Evolutionary conservation across 2,888 invertebrate genomes (phyloP).

Genomic region (Leuctra nigra): DNA sequence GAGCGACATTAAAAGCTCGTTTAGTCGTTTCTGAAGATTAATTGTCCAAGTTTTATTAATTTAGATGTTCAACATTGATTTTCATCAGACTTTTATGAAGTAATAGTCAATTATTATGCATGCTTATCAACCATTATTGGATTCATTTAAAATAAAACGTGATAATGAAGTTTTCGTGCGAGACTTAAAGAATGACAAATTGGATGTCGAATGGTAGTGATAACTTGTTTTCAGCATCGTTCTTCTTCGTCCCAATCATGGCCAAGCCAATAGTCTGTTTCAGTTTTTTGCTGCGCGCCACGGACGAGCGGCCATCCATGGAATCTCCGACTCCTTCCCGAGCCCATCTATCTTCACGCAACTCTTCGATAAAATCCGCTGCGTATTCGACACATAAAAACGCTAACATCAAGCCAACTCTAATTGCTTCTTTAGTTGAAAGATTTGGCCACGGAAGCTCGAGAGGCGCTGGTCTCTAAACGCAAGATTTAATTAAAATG

Average conservation of each 20-base stretch:
- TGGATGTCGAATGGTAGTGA: background rate
- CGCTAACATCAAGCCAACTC: slow-evolving; percentile 1
- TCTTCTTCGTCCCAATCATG: slow-evolving; percentile 14
- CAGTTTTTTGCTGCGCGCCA: slow-evolving; percentile 7
- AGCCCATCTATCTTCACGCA: slow-evolving; percentile 3
- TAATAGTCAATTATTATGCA: no score
- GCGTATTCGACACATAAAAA: background rate
- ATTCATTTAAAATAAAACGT: no score
- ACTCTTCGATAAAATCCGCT: background rate
- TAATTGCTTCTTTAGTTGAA: slow-evolving; percentile 1
- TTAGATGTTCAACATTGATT: no score
- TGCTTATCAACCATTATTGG: no score
- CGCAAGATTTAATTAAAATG: background rate
- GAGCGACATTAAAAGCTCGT: no score
- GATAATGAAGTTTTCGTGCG: background rate
- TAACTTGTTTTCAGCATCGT: no score
- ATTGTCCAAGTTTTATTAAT: no score
- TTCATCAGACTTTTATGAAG: no score
- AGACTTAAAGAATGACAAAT: slow-evolving; percentile 2
- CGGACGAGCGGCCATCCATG: background rate
- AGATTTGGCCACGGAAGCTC: background rate
- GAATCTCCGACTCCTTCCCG: slow-evolving; percentile 1
- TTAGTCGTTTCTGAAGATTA: no score
- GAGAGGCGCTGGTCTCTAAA: background rate
- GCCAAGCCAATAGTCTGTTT: slow-evolving; percentile 11